phyloP scores from a whole-genome alignment of 2,113 vertebrate genomes.

The Tachycineta bicolor region DNA sequence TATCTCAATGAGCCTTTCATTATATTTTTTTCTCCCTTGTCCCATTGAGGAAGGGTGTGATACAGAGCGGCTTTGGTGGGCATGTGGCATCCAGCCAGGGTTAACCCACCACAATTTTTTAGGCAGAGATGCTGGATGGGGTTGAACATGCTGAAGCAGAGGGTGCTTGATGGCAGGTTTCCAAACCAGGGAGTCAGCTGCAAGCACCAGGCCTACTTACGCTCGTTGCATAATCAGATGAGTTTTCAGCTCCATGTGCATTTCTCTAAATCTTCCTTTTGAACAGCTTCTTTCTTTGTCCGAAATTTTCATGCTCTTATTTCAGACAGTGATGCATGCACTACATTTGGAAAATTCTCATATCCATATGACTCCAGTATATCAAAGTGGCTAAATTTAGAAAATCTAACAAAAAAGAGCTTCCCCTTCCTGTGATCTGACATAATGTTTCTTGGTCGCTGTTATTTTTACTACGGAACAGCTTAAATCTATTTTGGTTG shows the following conservation, averaged over 20 bases:
- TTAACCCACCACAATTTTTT: not conserved
- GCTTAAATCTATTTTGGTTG: conserved; percentile 2
- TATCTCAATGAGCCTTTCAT: not conserved
- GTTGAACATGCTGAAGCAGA: not conserved
- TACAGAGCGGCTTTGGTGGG: not conserved
- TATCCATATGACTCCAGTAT: not conserved
- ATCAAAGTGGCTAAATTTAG: conserved; percentile 20
- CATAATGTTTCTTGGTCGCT: not conserved
- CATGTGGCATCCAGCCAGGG: not conserved
- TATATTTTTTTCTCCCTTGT: not conserved
- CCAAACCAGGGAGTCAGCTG: not conserved
- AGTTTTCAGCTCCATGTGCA: not conserved
- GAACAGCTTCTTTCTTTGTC: not conserved
- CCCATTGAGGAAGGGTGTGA: not conserved
- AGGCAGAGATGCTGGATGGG: not conserved
- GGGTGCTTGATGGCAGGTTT: conserved; percentile 2
- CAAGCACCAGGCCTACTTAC: conserved; percentile 22
- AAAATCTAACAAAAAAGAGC: not conserved
- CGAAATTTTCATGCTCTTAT: not conserved
- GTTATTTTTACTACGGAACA: not conserved
- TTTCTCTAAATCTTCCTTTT: conserved; percentile 9
- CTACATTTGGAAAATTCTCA: not conserved
- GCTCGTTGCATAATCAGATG: not conserved
- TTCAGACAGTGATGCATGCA: not conserved
- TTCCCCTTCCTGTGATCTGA: conserved; percentile 26